Evolutionary conservation across 2,113 vertebrate species (phyloP).

Genomic region (Emydocephalus ijimae): DNA sequence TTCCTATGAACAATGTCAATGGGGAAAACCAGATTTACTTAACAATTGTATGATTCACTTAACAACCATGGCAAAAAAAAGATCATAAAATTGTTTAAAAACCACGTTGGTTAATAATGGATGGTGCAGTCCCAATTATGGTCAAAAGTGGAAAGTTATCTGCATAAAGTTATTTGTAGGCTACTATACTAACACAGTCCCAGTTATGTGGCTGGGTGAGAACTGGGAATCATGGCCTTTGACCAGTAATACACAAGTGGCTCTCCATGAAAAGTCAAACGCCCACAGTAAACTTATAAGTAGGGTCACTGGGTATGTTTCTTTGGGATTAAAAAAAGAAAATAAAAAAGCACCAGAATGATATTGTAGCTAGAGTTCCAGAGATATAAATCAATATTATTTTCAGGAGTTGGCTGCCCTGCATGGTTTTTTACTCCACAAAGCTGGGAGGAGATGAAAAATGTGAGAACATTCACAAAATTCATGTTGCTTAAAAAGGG

Average conservation of each 20-base stretch:
- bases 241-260: not conserved
- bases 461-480: not conserved
- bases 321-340: not conserved
- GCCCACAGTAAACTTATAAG: not conserved
- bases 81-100: not conserved
- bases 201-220: not conserved
- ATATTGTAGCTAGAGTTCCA: not conserved
- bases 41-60: not conserved
- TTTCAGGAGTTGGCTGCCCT: not conserved
- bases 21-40: not conserved
- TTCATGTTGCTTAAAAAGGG: not conserved
- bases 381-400: not conserved
- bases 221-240: not conserved
- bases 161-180: not conserved
- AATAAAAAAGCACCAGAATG: not conserved
- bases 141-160: not conserved
- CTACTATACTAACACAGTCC: not conserved
- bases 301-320: not conserved
- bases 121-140: not conserved
- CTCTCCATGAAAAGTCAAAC: not conserved
- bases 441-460: not conserved
- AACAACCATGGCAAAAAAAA: not conserved
- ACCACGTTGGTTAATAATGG: not conserved
- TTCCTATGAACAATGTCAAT: not conserved
- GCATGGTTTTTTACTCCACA: not conserved